Evolutionary conservation across 2,888 invertebrate genomes (phyloP).

Genomic region (Drosophila leonis): DNA sequence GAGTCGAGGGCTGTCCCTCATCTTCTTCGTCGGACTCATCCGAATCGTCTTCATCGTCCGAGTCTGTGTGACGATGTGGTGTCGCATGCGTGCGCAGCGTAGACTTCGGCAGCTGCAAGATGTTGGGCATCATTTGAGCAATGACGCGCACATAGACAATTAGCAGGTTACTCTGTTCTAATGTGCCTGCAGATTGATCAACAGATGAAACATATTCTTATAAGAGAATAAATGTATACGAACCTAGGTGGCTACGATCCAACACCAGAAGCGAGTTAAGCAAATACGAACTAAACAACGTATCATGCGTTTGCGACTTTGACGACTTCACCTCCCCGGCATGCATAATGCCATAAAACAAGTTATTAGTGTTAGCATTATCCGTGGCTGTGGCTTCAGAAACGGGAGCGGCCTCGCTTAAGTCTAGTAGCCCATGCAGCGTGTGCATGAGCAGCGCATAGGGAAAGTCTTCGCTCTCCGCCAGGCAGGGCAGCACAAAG

Average conservation of each 20-base stretch:
- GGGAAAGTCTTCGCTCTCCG: constrained; percentile 86
- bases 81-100: constrained; percentile 68
- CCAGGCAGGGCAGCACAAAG: constrained; percentile 90
- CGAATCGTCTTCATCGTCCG: constrained; percentile 77
- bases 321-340: constrained; percentile 5
- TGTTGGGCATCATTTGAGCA: constrained; percentile 83
- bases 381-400: constrained; percentile 56
- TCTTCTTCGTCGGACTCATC: constrained; percentile 70
- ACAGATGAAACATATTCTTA: background rate
- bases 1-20: constrained; percentile 39
- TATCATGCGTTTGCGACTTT: constrained; percentile 27
- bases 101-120: constrained; percentile 83
- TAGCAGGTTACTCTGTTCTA: constrained; percentile 71
- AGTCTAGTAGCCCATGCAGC: constrained; percentile 79
- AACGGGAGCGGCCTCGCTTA: constrained; percentile 25
- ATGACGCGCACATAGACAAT: constrained; percentile 83
- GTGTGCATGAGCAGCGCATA: constrained; percentile 86
- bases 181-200: constrained; percentile 52
- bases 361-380: constrained; percentile 43
- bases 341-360: constrained; percentile 44
- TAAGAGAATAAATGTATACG: constrained; percentile 7
- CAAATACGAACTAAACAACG: constrained; percentile 81
- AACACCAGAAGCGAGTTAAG: constrained; percentile 83
- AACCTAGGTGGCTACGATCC: constrained; percentile 83
- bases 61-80: constrained; percentile 74